Conservation (phyloP, 1,140 invertebrate species). For the Drosophila nigrodunni region DNA sequence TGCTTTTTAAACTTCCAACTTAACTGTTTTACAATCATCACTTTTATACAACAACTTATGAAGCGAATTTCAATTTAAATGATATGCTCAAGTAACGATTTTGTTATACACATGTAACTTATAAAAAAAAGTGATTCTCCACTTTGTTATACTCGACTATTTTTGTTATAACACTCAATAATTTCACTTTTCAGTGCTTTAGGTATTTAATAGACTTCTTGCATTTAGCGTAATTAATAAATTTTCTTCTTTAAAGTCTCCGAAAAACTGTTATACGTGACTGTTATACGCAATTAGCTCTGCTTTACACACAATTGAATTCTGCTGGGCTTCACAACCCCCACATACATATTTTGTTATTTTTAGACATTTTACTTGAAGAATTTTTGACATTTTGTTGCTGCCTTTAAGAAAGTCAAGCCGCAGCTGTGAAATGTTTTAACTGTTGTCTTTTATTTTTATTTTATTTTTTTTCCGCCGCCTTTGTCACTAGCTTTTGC, state of each 20-base stretch:
- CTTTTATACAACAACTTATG: no score
- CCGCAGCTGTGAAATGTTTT: slow-evolving; percentile 41
- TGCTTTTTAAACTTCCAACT: neutral
- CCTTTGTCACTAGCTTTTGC: slow-evolving; percentile 24
- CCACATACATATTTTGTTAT: neutral
- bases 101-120: no score
- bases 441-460: slow-evolving; percentile 9
- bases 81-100: no score
- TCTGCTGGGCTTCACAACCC: neutral
- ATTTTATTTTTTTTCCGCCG: neutral
- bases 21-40: no score
- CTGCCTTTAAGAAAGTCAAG: slow-evolving; percentile 19
- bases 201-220: no score
- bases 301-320: neutral
- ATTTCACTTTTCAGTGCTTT: no score
- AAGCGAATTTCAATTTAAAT: no score
- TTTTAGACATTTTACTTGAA: neutral
- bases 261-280: neutral
- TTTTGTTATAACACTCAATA: no score
- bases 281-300: neutral
- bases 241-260: no score
- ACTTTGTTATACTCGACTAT: no score
- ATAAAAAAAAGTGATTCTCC: no score
- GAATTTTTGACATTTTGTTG: slow-evolving; percentile 10
- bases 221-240: no score